Percentiles rank a stretch among this genome's conserved stretches.
These are phyloP conservation scores for Esox lucius DNA, from an alignment of 2,797 vertebrate genomes.

Conservation along the genomic window DNA sequence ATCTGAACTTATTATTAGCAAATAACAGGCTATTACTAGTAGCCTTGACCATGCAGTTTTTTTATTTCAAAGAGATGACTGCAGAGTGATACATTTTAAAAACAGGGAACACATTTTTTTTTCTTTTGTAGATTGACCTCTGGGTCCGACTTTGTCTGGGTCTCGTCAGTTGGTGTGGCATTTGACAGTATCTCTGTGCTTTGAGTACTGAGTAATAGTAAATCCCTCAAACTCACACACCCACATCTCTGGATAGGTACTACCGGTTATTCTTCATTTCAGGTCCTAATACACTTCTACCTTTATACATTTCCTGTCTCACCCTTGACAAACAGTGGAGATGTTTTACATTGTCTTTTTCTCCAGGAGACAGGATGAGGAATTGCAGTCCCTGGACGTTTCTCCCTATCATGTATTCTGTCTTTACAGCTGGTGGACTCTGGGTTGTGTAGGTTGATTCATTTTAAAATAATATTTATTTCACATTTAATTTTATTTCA, in stretches of 20 bases:
- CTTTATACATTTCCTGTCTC: neutral
- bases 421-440: slow-evolving; percentile 83
- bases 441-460: slow-evolving; percentile 87
- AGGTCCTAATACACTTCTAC: neutral
- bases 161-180: neutral
- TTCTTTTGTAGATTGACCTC: neutral
- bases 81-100: neutral
- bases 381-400: slow-evolving; percentile 86
- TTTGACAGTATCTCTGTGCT: neutral
- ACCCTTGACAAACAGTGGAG: neutral
- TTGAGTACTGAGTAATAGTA: neutral
- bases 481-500: neutral
- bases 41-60: neutral
- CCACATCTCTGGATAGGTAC: neutral
- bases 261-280: neutral
- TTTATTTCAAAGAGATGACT: neutral
- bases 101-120: neutral
- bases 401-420: slow-evolving; percentile 82
- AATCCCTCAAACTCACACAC: neutral
- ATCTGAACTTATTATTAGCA: neutral
- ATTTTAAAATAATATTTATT: neutral
- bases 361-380: slow-evolving; percentile 57
- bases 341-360: neutral
- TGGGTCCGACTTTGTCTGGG: neutral
- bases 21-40: neutral